Percentiles rank a stretch among this genome's conserved stretches.
Evolutionary conservation across 1,140 invertebrate genomes (phyloP).

Genomic region (Drepana arcuata): DNA sequence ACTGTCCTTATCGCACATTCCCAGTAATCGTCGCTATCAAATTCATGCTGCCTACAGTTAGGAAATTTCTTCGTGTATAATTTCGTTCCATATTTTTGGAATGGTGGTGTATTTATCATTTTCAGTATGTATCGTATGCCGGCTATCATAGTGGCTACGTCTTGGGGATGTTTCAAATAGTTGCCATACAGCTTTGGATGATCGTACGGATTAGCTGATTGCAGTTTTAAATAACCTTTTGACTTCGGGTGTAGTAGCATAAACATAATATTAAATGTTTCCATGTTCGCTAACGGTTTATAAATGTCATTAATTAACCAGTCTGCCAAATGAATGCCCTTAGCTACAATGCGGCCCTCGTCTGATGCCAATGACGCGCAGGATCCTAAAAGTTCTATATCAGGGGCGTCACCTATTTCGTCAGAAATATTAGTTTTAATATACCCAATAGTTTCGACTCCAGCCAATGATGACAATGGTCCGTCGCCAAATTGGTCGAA

Average conservation of each 20-base stretch:
- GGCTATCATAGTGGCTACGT: conserved; percentile 78
- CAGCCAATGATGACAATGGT: conserved; percentile 71
- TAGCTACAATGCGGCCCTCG: conserved; percentile 73
- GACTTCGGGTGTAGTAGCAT: conserved; percentile 84
- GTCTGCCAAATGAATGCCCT: conserved; percentile 71
- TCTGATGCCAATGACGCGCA: conserved; percentile 75
- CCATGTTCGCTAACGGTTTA: conserved; percentile 71
- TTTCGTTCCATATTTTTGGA: conserved; percentile 73
- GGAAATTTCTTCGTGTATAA: conserved; percentile 74
- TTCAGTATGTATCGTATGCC: conserved; percentile 77
- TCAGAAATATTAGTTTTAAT: conserved; percentile 74
- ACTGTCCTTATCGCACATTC: conserved; percentile 79
- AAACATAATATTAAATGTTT: conserved; percentile 78
- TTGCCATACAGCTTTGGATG: conserved; percentile 83
- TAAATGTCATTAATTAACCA: conserved; percentile 74
- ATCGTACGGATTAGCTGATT: conserved; percentile 80
- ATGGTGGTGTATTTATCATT: conserved; percentile 74
- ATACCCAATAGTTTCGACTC: conserved; percentile 77
- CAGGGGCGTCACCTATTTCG: conserved; percentile 71
- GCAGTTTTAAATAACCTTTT: conserved; percentile 77
- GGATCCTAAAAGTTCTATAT: conserved; percentile 75
- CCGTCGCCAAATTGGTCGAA: conserved; percentile 69
- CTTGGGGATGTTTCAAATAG: conserved; percentile 78
- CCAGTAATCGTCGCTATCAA: conserved; percentile 80
- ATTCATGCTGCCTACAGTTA: conserved; percentile 70